A percentile compares a stretch with the other conserved stretches of the same genome.
Conservation (phyloP, 2,888 invertebrate genomes). For the Trilocha varians region DNA sequence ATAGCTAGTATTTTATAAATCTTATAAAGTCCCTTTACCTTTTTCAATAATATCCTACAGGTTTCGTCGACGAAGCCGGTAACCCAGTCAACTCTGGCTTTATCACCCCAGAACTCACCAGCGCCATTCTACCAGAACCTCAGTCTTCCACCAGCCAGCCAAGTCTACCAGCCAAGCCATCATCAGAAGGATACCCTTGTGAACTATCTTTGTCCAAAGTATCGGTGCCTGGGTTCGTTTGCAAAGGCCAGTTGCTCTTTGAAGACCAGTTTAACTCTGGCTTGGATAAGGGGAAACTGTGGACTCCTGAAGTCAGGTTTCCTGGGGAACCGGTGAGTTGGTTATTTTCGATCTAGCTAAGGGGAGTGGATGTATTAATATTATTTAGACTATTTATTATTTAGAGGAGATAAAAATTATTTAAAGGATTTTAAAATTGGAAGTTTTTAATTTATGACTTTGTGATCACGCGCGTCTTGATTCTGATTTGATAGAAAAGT, state of each 20-base stretch:
- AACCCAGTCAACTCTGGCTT: slow-evolving; percentile 23
- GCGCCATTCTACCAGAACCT: slow-evolving; percentile 1
- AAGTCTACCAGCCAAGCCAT: neutral
- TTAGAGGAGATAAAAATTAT: too few relatives aligned
- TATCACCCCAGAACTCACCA: slow-evolving; percentile 1
- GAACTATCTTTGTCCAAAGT: slow-evolving; percentile 43
- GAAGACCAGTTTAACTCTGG: slow-evolving; percentile 71
- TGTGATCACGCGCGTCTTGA: too few relatives aligned
- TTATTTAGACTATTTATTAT: too few relatives aligned
- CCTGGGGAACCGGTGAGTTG: slow-evolving; percentile 75
- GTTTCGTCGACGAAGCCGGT: slow-evolving; percentile 46
- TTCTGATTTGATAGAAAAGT: too few relatives aligned
- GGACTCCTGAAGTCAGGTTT: slow-evolving; percentile 74
- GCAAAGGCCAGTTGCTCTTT: slow-evolving; percentile 75
- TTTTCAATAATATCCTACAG: slow-evolving; percentile 19
- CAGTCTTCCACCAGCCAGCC: neutral
- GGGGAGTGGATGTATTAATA: too few relatives aligned
- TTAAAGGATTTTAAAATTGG: too few relatives aligned
- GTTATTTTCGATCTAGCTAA: too few relatives aligned
- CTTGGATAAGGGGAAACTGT: slow-evolving; percentile 58
- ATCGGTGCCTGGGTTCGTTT: slow-evolving; percentile 50
- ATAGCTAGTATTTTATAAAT: too few relatives aligned
- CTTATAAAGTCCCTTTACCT: too few relatives aligned
- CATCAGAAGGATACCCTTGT: slow-evolving; percentile 35
- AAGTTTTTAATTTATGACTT: too few relatives aligned